Conservation (phyloP, 2,797 vertebrate species). For the Ara ararauna region DNA sequence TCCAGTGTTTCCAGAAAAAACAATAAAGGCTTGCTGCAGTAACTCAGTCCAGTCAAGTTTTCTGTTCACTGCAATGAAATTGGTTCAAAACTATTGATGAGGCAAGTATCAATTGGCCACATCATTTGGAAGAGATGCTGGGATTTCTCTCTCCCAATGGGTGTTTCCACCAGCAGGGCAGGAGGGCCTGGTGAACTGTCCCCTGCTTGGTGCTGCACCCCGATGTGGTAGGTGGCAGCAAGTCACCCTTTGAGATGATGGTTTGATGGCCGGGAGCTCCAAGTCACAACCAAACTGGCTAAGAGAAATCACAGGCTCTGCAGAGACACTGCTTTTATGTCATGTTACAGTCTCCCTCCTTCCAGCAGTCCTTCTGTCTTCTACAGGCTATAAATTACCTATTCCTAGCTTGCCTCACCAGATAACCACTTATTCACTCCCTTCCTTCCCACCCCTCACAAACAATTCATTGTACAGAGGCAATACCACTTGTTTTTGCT, state of each 20-base stretch:
- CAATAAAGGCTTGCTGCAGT: not conserved
- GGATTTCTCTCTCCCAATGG: not conserved
- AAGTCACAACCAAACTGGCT: not conserved
- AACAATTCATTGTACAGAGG: not conserved
- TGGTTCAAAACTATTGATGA: not conserved
- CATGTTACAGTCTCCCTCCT: not conserved
- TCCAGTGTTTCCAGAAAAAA: not conserved
- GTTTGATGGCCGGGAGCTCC: not conserved
- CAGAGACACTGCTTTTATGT: not conserved
- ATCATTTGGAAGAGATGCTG: not conserved
- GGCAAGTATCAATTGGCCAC: not conserved
- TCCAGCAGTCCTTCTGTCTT: not conserved
- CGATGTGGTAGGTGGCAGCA: not conserved
- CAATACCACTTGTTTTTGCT: not conserved
- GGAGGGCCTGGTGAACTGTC: accelerated
- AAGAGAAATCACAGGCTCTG: not conserved
- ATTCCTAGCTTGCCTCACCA: not conserved
- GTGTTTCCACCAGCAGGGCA: not conserved
- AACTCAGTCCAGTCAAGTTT: not conserved
- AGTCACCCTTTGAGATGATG: not conserved
- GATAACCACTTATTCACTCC: not conserved
- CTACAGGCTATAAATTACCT: not conserved
- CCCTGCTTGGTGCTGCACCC: accelerated
- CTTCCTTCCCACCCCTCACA: not conserved
- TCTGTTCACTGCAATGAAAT: not conserved